Percentiles rank a stretch among this genome's conserved stretches.
phyloP scores from a whole-genome alignment of 2,797 vertebrate species.

The Vipera latastei region DNA sequence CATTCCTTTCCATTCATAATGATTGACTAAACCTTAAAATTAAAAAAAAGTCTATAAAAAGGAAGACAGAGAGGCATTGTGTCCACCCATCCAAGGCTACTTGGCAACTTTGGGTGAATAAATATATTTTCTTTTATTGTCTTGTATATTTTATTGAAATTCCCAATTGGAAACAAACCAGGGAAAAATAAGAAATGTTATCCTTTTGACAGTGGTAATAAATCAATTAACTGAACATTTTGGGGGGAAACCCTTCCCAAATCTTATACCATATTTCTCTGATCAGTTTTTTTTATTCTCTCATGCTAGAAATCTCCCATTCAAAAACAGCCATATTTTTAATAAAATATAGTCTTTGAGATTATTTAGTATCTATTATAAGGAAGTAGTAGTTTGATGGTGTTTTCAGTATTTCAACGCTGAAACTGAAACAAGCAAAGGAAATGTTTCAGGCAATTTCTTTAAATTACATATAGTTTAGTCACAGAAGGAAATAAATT shows the following conservation, averaged over 20 bases:
- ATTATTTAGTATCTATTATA: slow-evolving; percentile 5
- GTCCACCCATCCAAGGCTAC: not conserved
- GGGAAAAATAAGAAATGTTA: not conserved
- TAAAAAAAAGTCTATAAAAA: not conserved
- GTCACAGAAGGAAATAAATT: slow-evolving; percentile 15
- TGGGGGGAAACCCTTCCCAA: not conserved
- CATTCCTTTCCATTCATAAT: not conserved
- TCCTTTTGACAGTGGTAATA: not conserved
- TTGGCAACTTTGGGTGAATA: not conserved
- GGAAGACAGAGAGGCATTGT: not conserved
- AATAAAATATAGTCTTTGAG: not conserved
- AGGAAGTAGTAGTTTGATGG: not conserved
- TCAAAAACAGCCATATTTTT: not conserved
- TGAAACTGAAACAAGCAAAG: slow-evolving; percentile 18
- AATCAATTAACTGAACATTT: not conserved
- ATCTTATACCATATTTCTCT: not conserved
- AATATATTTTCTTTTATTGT: not conserved
- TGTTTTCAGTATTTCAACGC: slow-evolving; percentile 13
- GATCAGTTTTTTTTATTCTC: not conserved
- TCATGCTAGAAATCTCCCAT: not conserved
- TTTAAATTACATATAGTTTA: slow-evolving; percentile 38
- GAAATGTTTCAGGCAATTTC: slow-evolving; percentile 32
- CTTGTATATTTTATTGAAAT: not conserved
- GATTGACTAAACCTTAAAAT: not conserved
- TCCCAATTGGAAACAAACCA: not conserved